These are phyloP conservation scores for Xylota segnis DNA, from an alignment of 2,888 invertebrate genomes.

Conservation along the genomic window DNA sequence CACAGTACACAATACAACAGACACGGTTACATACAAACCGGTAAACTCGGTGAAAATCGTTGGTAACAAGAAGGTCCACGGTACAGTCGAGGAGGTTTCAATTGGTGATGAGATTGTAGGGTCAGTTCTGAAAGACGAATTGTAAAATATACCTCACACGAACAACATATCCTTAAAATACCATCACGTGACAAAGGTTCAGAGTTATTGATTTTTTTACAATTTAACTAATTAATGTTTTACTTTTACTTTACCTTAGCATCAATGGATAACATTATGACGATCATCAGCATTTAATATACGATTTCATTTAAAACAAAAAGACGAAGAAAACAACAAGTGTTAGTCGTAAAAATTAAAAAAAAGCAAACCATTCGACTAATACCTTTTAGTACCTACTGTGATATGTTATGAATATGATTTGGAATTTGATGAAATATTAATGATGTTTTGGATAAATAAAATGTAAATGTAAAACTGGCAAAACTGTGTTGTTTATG, in stretches of 20 bases:
- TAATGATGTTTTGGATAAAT: constrained; percentile 57
- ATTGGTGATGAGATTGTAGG: constrained; percentile 77
- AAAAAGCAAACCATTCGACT: constrained; percentile 17
- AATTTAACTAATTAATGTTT: constrained; percentile 3
- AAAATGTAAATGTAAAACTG: constrained; percentile 47
- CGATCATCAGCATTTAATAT: constrained; percentile 39
- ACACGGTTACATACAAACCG: constrained; percentile 83
- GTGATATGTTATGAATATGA: constrained; percentile 69
- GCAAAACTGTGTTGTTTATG: neutral
- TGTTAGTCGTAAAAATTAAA: constrained; percentile 6
- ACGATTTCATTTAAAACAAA: constrained; percentile 41
- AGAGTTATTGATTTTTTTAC: neutral
- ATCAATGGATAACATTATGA: constrained; percentile 47
- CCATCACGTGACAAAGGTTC: constrained; percentile 44
- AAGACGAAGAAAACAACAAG: too few relatives aligned
- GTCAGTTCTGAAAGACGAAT: constrained; percentile 79
- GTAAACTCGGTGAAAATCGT: constrained; percentile 76
- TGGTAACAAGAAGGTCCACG: constrained; percentile 77
- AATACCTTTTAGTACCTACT: constrained; percentile 64
- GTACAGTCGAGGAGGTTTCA: constrained; percentile 83
- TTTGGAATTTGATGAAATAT: constrained; percentile 58
- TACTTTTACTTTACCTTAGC: constrained; percentile 28
- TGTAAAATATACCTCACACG: constrained; percentile 77
- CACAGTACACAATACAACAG: constrained; percentile 82
- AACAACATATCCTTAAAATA: constrained; percentile 28